phyloP scores from a whole-genome alignment of 2,797 vertebrate genomes.

The Discoglossus pictus region DNA sequence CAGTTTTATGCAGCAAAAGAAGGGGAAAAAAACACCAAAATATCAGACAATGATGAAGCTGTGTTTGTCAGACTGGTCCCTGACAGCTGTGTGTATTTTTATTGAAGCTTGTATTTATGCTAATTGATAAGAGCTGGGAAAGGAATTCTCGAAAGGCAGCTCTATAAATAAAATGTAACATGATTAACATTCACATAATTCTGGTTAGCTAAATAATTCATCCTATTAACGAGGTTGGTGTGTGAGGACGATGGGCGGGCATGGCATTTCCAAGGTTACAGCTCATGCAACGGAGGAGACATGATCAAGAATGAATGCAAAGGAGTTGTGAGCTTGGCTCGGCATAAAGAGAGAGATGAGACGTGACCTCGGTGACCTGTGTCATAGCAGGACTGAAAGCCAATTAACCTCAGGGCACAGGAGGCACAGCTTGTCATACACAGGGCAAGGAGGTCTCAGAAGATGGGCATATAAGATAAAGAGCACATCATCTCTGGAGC shows the following conservation, averaged over 20 bases:
- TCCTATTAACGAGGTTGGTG: constrained; percentile 50
- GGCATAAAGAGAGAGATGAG: constrained; percentile 41
- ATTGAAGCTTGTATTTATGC: constrained; percentile 52
- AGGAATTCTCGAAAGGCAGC: constrained; percentile 51
- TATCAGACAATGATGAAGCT: constrained; percentile 49
- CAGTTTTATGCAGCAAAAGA: constrained; percentile 17
- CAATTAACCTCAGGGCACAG: constrained; percentile 42
- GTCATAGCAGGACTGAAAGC: constrained; percentile 45
- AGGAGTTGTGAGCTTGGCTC: constrained; percentile 28
- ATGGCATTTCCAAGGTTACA: constrained; percentile 52
- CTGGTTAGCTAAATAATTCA: constrained; percentile 51
- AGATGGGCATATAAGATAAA: constrained; percentile 47
- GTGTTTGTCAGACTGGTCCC: constrained; percentile 45
- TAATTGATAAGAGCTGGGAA: constrained; percentile 49
- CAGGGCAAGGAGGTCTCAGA: constrained; percentile 31
- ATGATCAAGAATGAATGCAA: constrained; percentile 44
- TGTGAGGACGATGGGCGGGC: constrained; percentile 40
- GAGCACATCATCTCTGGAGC: constrained; percentile 30
- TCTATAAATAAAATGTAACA: constrained; percentile 52
- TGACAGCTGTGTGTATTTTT: constrained; percentile 52
- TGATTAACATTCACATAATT: constrained; percentile 51
- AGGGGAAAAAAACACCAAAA: not conserved
- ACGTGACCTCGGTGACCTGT: constrained; percentile 35
- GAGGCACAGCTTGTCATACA: constrained; percentile 37
- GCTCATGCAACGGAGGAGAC: constrained; percentile 18